Conservation (phyloP, 92 coral and sea anemone species). For the Epizoanthus ramosus region DNA sequence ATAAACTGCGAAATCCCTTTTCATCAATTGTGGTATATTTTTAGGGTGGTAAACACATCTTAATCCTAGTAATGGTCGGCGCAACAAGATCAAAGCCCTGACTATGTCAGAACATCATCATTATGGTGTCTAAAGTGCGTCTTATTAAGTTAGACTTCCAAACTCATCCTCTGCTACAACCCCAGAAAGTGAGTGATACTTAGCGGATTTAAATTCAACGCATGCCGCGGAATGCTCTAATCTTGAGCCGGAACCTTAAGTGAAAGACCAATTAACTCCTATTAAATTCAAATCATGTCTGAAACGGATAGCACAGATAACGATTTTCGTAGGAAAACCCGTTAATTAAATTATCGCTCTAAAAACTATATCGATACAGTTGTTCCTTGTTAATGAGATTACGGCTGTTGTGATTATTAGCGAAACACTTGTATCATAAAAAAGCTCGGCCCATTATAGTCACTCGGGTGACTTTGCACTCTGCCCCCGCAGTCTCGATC, state of each 20-base stretch:
- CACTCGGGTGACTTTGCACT: too few relatives aligned
- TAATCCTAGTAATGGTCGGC: background rate
- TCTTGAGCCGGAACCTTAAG: conserved; percentile 28
- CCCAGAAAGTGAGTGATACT: too few relatives aligned
- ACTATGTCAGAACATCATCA: background rate
- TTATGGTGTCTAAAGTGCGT: too few relatives aligned
- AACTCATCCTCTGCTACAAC: too few relatives aligned
- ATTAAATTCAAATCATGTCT: conserved; percentile 31
- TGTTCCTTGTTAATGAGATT: conserved; percentile 19
- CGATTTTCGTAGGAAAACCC: conserved; percentile 26
- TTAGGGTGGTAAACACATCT: background rate
- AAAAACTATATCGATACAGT: conserved; percentile 4
- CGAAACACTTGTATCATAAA: background rate
- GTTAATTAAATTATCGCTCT: conserved; percentile 38
- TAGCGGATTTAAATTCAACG: too few relatives aligned
- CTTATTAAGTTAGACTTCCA: too few relatives aligned
- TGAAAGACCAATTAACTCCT: conserved; percentile 24
- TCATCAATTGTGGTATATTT: background rate
- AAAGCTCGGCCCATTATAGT: too few relatives aligned
- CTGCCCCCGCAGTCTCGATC: too few relatives aligned
- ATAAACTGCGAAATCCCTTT: background rate
- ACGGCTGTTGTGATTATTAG: background rate
- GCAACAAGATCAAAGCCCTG: background rate
- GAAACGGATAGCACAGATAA: conserved; percentile 10
- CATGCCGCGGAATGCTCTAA: background rate